These are phyloP conservation scores for Campoplex capitator DNA, from an alignment of 2,888 invertebrate species.

Conservation along the genomic window DNA sequence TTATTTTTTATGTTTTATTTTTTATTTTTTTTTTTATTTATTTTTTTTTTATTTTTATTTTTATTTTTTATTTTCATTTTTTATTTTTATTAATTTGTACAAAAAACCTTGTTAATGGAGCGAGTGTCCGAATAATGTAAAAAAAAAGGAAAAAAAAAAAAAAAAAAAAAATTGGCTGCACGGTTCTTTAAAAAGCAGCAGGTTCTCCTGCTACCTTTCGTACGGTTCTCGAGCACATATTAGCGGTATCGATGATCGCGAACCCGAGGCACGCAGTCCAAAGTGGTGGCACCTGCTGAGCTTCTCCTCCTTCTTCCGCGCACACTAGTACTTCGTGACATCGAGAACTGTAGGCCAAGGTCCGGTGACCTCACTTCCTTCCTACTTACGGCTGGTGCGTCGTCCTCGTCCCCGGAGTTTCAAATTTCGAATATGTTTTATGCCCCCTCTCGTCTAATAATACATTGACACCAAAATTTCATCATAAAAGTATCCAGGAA, in stretches of 20 bases:
- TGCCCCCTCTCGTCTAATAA: too few relatives aligned
- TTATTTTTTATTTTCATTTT: too few relatives aligned
- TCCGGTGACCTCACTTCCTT: conserved; percentile 81
- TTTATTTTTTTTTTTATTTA: too few relatives aligned
- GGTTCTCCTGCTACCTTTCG: conserved; percentile 19
- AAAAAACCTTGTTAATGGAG: not conserved
- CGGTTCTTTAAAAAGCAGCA: conserved; percentile 14
- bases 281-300: conserved; percentile 60
- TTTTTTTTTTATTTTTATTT: too few relatives aligned
- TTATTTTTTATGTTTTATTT: too few relatives aligned
- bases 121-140: not conserved
- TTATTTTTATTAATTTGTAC: not conserved
- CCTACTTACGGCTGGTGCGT: conserved; percentile 73
- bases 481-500: conserved; percentile 3
- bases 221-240: conserved; percentile 49
- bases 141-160: not conserved
- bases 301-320: conserved; percentile 64
- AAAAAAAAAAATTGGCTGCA: not conserved
- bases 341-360: conserved; percentile 77
- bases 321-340: conserved; percentile 70
- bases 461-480: conserved; percentile 1
- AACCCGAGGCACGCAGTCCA: conserved; percentile 25
- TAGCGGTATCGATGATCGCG: conserved; percentile 63
- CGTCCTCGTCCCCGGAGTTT: conserved; percentile 7
- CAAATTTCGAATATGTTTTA: not conserved